These are phyloP conservation scores for Callyntrura guangdongensis DNA, from an alignment of 2,888 invertebrate species.

Conservation along the genomic window DNA sequence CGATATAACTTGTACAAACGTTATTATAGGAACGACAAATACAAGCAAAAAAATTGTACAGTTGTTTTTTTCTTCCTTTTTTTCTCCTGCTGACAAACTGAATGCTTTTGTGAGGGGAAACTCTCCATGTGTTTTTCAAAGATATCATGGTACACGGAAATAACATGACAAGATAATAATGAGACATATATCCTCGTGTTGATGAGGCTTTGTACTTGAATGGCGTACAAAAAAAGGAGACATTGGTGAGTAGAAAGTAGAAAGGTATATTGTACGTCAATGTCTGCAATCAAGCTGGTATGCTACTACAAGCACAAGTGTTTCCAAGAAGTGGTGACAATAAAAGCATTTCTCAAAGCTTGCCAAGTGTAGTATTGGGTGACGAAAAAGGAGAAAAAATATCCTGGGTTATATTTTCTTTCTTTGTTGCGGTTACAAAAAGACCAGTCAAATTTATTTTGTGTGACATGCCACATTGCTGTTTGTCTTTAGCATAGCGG, in stretches of 20 bases:
- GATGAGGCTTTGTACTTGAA: background rate
- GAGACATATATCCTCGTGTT: conserved; percentile 14
- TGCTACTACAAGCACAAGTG: background rate
- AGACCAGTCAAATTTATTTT: background rate
- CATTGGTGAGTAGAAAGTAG: too few relatives aligned
- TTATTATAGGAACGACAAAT: conserved; percentile 1
- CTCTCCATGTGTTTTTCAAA: conserved; percentile 57
- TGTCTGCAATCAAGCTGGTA: too few relatives aligned
- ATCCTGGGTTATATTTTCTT: background rate
- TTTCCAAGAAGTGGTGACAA: background rate
- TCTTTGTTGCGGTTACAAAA: background rate
- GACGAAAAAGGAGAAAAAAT: background rate
- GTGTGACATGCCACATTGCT: background rate
- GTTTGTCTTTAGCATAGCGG: too few relatives aligned
- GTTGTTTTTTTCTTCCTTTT: background rate
- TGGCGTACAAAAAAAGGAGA: too few relatives aligned
- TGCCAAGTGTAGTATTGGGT: background rate
- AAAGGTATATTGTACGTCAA: too few relatives aligned
- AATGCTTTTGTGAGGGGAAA: background rate
- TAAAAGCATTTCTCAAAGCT: background rate
- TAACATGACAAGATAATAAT: conserved; percentile 75
- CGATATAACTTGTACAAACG: background rate
- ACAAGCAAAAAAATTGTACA: background rate
- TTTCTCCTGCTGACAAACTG: background rate
- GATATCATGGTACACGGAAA: conserved; percentile 56